phyloP scores from a whole-genome alignment of 64 coral and sea anemone species.

The Montipora capricornis region DNA sequence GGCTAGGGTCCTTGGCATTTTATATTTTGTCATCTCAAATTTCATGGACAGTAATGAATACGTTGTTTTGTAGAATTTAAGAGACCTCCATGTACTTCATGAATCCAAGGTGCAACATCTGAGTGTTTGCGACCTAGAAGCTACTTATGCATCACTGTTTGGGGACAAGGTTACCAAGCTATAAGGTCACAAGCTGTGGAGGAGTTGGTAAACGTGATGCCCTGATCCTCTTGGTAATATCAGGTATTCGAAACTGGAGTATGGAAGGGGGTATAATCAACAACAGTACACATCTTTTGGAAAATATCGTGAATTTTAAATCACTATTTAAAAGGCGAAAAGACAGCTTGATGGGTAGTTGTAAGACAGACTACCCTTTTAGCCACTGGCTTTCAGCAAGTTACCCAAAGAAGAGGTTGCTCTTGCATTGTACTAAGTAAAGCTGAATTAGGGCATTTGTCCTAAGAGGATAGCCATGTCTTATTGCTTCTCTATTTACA shows the following conservation, averaged over 20 bases:
- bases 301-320: too few species aligned
- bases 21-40: too few species aligned
- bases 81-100: constrained; percentile 56
- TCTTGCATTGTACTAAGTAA: not conserved
- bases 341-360: too few species aligned
- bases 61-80: constrained; percentile 17
- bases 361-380: too few species aligned
- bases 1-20: too few species aligned
- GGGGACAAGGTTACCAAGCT: constrained; percentile 82
- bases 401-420: not conserved
- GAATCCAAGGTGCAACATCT: constrained; percentile 70
- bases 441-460: not conserved
- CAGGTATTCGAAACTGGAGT: not conserved
- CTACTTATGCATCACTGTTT: constrained; percentile 65
- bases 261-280: too few species aligned
- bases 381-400: too few species aligned
- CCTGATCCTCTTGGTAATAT: not conserved
- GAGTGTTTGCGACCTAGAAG: constrained; percentile 62
- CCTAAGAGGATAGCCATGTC: too few species aligned
- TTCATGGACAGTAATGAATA: not conserved
- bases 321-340: too few species aligned
- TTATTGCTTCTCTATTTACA: not conserved
- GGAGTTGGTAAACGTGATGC: not conserved
- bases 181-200: not conserved
- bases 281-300: too few species aligned